Conservation (phyloP, 2,113 vertebrate genomes). For the Hassar affinis region DNA sequence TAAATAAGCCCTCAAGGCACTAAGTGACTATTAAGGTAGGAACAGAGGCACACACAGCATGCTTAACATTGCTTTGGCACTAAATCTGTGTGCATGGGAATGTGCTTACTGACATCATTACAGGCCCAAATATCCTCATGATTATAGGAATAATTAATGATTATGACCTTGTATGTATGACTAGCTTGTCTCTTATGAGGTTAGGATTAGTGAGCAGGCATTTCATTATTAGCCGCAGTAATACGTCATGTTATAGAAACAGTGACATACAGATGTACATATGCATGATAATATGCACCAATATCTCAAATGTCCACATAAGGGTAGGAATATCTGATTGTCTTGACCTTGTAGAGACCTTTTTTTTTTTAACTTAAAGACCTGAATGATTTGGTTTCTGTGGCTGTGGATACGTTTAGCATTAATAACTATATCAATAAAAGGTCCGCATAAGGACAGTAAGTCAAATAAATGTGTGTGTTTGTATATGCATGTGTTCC, state of each 20-base stretch:
- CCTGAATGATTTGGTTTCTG: not conserved
- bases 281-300: not conserved
- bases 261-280: not conserved
- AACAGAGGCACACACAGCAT: not conserved
- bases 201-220: not conserved
- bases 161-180: not conserved
- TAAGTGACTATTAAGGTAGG: conserved; percentile 18
- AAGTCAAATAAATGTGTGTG: not conserved
- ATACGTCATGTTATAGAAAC: not conserved
- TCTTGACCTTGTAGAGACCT: not conserved
- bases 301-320: not conserved
- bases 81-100: not conserved
- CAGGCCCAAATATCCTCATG: not conserved
- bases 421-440: not conserved
- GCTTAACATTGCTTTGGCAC: conserved; percentile 4
- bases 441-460: not conserved
- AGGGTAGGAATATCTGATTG: not conserved
- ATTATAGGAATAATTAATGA: not conserved
- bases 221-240: not conserved
- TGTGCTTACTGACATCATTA: not conserved
- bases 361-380: not conserved
- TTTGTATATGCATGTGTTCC: not conserved
- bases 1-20: not conserved
- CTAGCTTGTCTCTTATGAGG: not conserved
- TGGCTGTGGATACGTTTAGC: not conserved